These are phyloP conservation scores for Phrynocephalus guinanensis DNA, from an alignment of 2,797 vertebrate species.

Conservation along the genomic window DNA sequence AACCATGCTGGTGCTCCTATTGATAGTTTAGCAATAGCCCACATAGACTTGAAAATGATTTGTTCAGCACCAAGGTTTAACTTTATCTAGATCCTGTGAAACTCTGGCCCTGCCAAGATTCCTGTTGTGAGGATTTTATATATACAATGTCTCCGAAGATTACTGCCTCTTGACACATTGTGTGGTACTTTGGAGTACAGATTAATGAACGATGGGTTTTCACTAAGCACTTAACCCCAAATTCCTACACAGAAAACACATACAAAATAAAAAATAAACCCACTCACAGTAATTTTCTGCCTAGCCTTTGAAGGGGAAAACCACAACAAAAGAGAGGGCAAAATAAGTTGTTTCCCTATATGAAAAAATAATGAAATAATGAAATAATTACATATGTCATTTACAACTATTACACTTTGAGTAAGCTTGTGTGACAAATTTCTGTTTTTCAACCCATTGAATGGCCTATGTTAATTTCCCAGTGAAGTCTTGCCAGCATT, in stretches of 20 bases:
- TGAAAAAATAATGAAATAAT: neutral
- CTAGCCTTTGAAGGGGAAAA: neutral
- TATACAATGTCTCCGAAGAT: conserved; percentile 52
- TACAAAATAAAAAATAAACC: conserved; percentile 45
- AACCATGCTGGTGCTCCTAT: conserved; percentile 1
- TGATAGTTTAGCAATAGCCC: conserved; percentile 29
- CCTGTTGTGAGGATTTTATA: conserved; percentile 54
- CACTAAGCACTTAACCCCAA: conserved; percentile 71
- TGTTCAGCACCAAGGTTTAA: conserved; percentile 39
- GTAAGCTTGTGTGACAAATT: neutral
- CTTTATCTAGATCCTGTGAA: conserved; percentile 53
- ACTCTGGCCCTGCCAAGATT: conserved; percentile 56
- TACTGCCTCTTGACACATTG: conserved; percentile 66
- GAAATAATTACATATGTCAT: neutral
- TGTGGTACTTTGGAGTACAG: conserved; percentile 54
- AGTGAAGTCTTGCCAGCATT: conserved; percentile 16
- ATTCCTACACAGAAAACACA: conserved; percentile 62
- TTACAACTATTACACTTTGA: neutral
- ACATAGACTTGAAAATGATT: conserved; percentile 19
- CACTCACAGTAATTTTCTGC: neutral
- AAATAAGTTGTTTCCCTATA: neutral
- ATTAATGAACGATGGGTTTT: conserved; percentile 69
- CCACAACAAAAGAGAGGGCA: neutral
- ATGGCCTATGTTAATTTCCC: conserved; percentile 51
- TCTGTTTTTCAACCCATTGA: conserved; percentile 46